These are phyloP conservation scores for Lumbricus terrestris DNA, from an alignment of 2,888 invertebrate species.

Conservation along the genomic window DNA sequence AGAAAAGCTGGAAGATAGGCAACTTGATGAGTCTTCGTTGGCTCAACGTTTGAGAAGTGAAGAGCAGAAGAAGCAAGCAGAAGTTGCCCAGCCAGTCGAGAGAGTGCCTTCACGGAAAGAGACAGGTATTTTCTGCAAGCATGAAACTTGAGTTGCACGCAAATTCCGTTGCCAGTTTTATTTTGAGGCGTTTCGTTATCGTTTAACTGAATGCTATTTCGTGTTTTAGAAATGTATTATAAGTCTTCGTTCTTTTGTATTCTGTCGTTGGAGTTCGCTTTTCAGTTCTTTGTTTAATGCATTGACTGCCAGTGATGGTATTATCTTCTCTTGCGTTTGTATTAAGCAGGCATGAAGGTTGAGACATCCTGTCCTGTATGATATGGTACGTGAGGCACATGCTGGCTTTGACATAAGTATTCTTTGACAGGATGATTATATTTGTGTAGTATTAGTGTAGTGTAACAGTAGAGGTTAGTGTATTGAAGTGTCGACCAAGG, in stretches of 20 bases:
- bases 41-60: not conserved
- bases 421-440: too few relatives aligned
- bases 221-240: not conserved
- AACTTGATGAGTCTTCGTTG: not conserved
- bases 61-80: not conserved
- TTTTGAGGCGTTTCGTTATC: not conserved
- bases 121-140: conserved; percentile 13
- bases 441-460: too few relatives aligned
- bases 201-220: not conserved
- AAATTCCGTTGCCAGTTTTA: not conserved
- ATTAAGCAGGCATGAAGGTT: not conserved
- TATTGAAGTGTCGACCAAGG: too few relatives aligned
- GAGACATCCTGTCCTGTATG: too few relatives aligned
- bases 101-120: not conserved
- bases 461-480: too few relatives aligned
- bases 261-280: not conserved
- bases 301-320: not conserved
- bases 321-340: not conserved
- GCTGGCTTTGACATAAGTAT: too few relatives aligned
- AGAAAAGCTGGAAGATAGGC: not conserved
- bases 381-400: too few relatives aligned
- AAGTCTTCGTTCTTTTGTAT: not conserved
- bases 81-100: not conserved
- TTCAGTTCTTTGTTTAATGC: not conserved
- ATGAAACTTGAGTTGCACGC: conserved; percentile 5